Percentiles rank a stretch among this genome's conserved stretches.
Conservation (phyloP, 1,140 invertebrate genomes). For the Lasaia peninsularis region DNA sequence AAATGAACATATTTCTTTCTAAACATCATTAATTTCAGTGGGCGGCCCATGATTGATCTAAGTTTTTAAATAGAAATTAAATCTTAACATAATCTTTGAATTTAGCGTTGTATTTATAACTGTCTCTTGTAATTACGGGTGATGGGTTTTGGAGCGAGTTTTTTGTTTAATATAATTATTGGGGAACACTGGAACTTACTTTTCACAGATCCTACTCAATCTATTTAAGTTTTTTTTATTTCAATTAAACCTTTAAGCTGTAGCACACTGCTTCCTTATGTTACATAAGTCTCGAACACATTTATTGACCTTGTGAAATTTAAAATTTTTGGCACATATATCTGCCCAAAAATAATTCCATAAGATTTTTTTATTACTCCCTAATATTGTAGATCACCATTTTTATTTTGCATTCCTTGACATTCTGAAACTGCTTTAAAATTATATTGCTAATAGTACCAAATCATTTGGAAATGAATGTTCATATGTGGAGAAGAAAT, state of each 20-base stretch:
- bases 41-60: too few relatives aligned
- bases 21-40: too few relatives aligned
- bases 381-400: conserved; percentile 15
- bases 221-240: conserved; percentile 13
- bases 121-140: conserved; percentile 35
- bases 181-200: conserved; percentile 27
- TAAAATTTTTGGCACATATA: conserved; percentile 25
- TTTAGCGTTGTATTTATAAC: conserved; percentile 24
- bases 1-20: too few relatives aligned
- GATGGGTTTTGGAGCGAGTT: conserved; percentile 25
- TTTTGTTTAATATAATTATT: conserved; percentile 19
- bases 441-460: conserved; percentile 35
- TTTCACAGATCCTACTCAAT: conserved; percentile 23
- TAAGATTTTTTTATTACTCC: conserved; percentile 3
- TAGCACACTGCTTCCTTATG: conserved; percentile 51
- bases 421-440: conserved; percentile 29
- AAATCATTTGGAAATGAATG: conserved; percentile 8
- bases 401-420: conserved; percentile 27
- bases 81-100: conserved; percentile 42
- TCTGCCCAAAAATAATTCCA: conserved; percentile 13
- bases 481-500: conserved; percentile 2
- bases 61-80: background rate
- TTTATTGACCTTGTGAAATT: conserved; percentile 19
- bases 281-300: conserved; percentile 32
- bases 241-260: conserved; percentile 22